These are phyloP conservation scores for Oreortyx pictus DNA, from an alignment of 2,797 vertebrate species.

Conservation along the genomic window DNA sequence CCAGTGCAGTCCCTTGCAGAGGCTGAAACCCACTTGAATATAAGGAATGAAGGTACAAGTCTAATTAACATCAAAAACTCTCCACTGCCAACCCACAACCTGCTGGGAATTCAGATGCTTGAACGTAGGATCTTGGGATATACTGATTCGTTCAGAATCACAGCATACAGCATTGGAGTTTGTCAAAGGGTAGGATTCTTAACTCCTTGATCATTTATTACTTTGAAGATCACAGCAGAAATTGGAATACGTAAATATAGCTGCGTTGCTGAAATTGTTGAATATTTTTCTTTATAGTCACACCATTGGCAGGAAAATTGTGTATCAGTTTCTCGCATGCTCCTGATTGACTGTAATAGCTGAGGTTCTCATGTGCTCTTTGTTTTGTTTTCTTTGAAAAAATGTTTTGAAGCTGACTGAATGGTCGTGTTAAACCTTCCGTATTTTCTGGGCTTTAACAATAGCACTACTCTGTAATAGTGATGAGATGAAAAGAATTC, in stretches of 20 bases:
- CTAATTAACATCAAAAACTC: neutral
- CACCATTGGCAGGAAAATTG: neutral
- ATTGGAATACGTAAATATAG: neutral
- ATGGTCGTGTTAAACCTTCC: neutral
- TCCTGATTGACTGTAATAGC: neutral
- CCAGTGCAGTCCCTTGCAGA: fast-evolving
- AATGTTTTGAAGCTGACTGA: neutral
- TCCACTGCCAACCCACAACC: neutral
- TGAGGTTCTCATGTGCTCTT: neutral
- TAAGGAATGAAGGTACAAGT: neutral
- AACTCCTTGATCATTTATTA: neutral
- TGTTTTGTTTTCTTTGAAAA: neutral
- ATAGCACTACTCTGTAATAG: neutral
- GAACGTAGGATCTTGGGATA: neutral
- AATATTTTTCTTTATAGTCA: neutral
- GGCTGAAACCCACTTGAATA: neutral
- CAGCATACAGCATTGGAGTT: neutral
- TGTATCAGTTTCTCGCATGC: neutral
- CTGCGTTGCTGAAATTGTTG: neutral
- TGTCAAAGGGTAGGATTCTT: neutral
- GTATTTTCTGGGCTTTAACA: neutral
- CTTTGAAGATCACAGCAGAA: neutral
- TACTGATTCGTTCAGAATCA: neutral
- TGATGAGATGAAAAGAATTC: neutral
- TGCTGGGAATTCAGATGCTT: neutral